Percentiles rank a stretch among this genome's conserved stretches.
phyloP scores from a whole-genome alignment of 2,888 invertebrate species.

The Apamea epomidion region DNA sequence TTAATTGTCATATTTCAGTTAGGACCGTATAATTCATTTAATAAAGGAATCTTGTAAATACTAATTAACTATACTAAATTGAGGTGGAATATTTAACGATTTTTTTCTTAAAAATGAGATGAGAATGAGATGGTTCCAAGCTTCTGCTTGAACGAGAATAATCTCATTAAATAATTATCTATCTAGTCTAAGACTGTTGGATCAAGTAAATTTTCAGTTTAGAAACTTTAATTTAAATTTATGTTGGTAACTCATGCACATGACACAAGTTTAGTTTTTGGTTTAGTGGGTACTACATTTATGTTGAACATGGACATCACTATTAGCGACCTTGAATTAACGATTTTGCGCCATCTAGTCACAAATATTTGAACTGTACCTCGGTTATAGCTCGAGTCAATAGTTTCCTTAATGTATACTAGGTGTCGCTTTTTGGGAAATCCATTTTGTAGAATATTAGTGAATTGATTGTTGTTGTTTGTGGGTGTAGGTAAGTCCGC shows the following conservation, averaged over 20 bases:
- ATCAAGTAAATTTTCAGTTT: neutral
- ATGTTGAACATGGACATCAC: conserved; percentile 54
- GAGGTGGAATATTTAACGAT: no score
- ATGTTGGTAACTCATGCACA: neutral
- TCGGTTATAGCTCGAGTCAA: neutral
- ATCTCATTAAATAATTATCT: neutral
- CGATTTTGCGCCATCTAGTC: conserved; percentile 56
- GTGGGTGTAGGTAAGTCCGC: neutral
- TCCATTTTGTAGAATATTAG: neutral
- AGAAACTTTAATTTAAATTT: neutral
- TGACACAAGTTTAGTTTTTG: no score
- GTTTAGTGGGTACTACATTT: neutral
- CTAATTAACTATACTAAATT: no score
- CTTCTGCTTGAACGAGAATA: neutral
- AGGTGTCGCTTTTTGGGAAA: conserved; percentile 53
- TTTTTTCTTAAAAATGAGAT: no score
- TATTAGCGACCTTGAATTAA: conserved; percentile 54
- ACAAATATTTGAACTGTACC: conserved; percentile 51
- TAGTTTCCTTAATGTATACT: neutral
- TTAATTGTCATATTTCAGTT: neutral
- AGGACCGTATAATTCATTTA: no score
- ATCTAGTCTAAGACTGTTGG: neutral
- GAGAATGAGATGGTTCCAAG: neutral
- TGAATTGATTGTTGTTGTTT: neutral
- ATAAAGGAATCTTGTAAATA: no score